Conservation (phyloP, 1,140 invertebrate species). For the Penaeus japonicus region DNA sequence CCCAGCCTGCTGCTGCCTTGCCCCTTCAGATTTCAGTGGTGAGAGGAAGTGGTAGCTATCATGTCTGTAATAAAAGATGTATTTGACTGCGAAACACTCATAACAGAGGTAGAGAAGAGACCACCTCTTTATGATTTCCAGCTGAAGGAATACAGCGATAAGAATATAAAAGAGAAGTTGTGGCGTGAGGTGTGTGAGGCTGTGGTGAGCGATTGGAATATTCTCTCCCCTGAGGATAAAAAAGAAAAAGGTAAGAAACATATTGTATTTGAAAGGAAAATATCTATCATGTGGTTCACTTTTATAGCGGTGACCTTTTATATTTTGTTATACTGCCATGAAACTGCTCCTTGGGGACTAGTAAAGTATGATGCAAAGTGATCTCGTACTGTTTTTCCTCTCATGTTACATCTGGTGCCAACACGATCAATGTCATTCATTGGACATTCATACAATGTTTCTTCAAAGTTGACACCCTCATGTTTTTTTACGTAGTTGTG, state of each 20-base stretch:
- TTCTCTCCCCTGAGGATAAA: too few species aligned
- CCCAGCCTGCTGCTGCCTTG: not conserved
- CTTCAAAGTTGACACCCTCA: slow-evolving; percentile 23
- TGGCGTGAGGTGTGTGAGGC: too few species aligned
- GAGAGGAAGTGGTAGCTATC: not conserved
- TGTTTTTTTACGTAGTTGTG: slow-evolving; percentile 4
- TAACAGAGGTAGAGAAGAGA: slow-evolving; percentile 18
- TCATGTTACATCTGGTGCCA: slow-evolving; percentile 28
- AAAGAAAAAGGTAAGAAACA: too few species aligned
- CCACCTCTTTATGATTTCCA: slow-evolving; percentile 27
- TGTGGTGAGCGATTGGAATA: too few species aligned
- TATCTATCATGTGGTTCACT: too few species aligned
- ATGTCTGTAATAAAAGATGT: not conserved
- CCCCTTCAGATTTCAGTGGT: not conserved
- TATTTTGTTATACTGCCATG: too few species aligned
- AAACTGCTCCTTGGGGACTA: too few species aligned
- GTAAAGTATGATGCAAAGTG: slow-evolving; percentile 20
- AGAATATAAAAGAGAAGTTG: not conserved
- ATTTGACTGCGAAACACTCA: slow-evolving; percentile 19
- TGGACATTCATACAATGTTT: slow-evolving; percentile 26
- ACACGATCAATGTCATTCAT: slow-evolving; percentile 10
- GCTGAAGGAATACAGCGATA: not conserved
- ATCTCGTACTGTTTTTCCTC: slow-evolving; percentile 5
- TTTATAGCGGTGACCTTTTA: too few species aligned
- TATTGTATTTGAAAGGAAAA: too few species aligned